Evolutionary conservation across 2,888 invertebrate genomes (phyloP).

Genomic region (Seira musarum): DNA sequence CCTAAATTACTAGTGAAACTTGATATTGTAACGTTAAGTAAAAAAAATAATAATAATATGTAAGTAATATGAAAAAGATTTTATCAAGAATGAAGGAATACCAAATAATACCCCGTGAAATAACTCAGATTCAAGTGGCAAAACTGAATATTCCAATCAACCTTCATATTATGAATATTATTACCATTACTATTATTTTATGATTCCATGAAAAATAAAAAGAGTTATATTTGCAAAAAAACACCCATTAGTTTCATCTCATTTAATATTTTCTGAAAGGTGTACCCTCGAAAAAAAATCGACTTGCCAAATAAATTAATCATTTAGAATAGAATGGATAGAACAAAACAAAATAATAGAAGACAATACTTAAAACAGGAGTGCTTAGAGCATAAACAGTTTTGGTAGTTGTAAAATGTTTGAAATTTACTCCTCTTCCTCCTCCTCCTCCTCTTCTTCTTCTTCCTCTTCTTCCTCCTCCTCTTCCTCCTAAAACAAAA

Average conservation of each 20-base stretch:
- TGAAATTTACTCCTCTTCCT: constrained; percentile 48
- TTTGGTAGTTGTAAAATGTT: too few species aligned
- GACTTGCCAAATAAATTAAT: too few species aligned
- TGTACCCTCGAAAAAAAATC: too few species aligned
- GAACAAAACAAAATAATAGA: too few species aligned
- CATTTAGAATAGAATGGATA: too few species aligned
- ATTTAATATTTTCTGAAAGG: too few species aligned
- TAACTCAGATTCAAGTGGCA: constrained; percentile 28
- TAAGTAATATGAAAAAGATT: not conserved
- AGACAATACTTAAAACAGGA: too few species aligned
- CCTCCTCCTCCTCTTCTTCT: constrained; percentile 58
- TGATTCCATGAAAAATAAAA: constrained; percentile 23
- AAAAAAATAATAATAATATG: too few species aligned
- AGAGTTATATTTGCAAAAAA: constrained; percentile 50
- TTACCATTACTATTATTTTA: not conserved
- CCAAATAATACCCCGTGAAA: constrained; percentile 43
- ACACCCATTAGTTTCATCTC: too few species aligned
- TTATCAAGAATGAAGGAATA: not conserved
- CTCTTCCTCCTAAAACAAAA: constrained; percentile 12
- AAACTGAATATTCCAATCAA: not conserved
- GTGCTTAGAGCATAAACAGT: too few species aligned
- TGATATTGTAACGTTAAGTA: not conserved
- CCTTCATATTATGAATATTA: not conserved
- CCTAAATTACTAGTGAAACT: not conserved
- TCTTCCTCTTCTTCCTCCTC: constrained; percentile 56